Percentiles rank a stretch among this genome's conserved stretches.
Conservation (phyloP, 2,888 invertebrate species). For the Yponomeuta sedellus region DNA sequence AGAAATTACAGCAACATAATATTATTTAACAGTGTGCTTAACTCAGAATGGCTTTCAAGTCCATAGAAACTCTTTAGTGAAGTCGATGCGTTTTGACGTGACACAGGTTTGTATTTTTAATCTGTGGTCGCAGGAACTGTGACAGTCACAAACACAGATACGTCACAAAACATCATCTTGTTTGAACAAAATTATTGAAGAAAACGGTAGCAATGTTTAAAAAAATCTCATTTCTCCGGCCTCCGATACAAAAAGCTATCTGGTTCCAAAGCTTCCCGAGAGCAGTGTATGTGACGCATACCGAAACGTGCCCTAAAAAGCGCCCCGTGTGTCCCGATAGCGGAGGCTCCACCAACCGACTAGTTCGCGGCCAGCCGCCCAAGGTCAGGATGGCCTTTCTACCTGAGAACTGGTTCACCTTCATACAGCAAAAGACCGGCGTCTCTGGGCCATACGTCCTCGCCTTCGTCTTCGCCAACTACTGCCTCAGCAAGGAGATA, state of each 20-base stretch:
- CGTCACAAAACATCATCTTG: not conserved
- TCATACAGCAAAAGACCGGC: slow-evolving; percentile 93
- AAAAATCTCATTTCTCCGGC: not conserved
- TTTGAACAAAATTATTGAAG: not conserved
- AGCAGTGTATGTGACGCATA: not conserved
- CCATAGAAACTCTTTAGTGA: too few species aligned
- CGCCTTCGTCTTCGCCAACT: slow-evolving; percentile 84
- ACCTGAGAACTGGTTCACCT: slow-evolving; percentile 80
- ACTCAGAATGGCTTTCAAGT: too few species aligned
- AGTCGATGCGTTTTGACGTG: too few species aligned
- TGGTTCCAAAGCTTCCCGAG: not conserved
- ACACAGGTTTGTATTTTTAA: too few species aligned
- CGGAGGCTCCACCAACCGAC: not conserved
- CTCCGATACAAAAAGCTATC: not conserved
- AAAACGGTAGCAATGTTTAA: not conserved
- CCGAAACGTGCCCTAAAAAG: not conserved
- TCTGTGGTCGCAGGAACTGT: too few species aligned
- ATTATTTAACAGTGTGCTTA: too few species aligned
- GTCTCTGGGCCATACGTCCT: slow-evolving; percentile 93
- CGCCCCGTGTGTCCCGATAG: not conserved
- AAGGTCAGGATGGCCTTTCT: slow-evolving; percentile 76
- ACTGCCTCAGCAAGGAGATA: slow-evolving; percentile 93
- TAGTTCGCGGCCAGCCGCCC: slow-evolving; percentile 57
- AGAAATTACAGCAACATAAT: too few species aligned
- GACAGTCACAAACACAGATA: too few species aligned